These are phyloP conservation scores for Microchrysa polita DNA, from an alignment of 2,888 invertebrate species.

Conservation along the genomic window DNA sequence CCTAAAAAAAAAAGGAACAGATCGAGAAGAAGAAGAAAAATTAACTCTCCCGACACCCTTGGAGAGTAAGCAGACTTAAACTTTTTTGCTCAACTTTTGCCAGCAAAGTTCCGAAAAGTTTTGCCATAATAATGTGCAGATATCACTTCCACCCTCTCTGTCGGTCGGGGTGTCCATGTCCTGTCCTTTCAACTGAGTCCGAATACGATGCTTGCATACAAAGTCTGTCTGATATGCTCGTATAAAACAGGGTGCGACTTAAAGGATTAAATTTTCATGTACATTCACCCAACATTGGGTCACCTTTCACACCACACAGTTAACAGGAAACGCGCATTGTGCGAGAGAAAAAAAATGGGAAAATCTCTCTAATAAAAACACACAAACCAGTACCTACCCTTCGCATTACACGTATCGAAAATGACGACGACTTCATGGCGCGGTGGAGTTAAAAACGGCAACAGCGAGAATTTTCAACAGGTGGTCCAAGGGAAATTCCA, in stretches of 20 bases:
- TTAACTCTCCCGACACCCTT: slow-evolving; percentile 17
- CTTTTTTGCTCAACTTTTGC: slow-evolving; percentile 20
- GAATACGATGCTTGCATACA: too few species aligned
- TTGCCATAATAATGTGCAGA: background rate
- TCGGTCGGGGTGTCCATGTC: too few species aligned
- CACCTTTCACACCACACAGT: background rate
- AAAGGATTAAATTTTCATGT: background rate
- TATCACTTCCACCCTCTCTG: too few species aligned
- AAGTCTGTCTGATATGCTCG: background rate
- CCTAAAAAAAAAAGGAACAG: slow-evolving; percentile 7
- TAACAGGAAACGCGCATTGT: background rate
- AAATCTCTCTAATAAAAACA: background rate
- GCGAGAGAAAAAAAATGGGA: slow-evolving; percentile 12
- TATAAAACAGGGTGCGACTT: slow-evolving; percentile 12
- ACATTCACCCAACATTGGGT: background rate
- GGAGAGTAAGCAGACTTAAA: slow-evolving; percentile 13
- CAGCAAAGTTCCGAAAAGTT: slow-evolving; percentile 30
- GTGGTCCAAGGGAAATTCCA: slow-evolving; percentile 45
- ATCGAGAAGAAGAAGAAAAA: slow-evolving; percentile 1
- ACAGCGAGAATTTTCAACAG: slow-evolving; percentile 47
- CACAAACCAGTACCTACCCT: slow-evolving; percentile 47
- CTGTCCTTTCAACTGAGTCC: too few species aligned
- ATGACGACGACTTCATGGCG: slow-evolving; percentile 51
- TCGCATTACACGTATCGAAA: slow-evolving; percentile 51
- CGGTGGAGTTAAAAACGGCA: slow-evolving; percentile 3